Percentiles rank a stretch among this genome's conserved stretches.
Conservation (phyloP, 1,140 invertebrate genomes). For the Caenorhabditis tropicalis region DNA sequence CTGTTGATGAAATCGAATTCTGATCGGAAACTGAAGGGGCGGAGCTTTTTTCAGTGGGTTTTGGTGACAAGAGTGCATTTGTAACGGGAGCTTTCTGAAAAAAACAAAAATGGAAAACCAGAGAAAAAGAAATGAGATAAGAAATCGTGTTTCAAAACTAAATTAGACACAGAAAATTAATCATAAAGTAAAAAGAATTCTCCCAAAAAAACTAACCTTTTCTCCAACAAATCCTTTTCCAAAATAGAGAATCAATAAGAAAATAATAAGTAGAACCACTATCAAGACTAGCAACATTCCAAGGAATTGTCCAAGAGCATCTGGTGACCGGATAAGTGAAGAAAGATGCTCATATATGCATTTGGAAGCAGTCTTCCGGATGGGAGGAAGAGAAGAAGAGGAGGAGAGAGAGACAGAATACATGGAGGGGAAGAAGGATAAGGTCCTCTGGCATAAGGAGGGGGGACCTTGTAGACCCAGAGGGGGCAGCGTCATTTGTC, state of each 20-base stretch:
- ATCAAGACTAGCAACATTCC: not conserved
- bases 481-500: no score
- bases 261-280: not conserved
- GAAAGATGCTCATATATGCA: conserved; percentile 1
- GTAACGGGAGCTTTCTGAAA: not conserved
- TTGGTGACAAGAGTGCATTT: not conserved
- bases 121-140: not conserved
- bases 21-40: no score
- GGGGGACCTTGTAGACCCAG: not conserved
- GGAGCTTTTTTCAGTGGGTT: no score
- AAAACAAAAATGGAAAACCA: not conserved
- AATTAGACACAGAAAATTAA: not conserved
- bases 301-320: not conserved
- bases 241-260: not conserved
- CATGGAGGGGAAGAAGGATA: not conserved
- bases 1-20: no score
- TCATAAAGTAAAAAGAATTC: no score
- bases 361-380: not conserved
- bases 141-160: no score
- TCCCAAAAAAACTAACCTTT: not conserved
- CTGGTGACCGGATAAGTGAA: not conserved
- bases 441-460: no score
- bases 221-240: not conserved
- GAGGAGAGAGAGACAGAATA: not conserved
- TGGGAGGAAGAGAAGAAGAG: not conserved